Evolutionary conservation across 2,113 vertebrate genomes (phyloP).

Genomic region (Erythrolamprus reginae): DNA sequence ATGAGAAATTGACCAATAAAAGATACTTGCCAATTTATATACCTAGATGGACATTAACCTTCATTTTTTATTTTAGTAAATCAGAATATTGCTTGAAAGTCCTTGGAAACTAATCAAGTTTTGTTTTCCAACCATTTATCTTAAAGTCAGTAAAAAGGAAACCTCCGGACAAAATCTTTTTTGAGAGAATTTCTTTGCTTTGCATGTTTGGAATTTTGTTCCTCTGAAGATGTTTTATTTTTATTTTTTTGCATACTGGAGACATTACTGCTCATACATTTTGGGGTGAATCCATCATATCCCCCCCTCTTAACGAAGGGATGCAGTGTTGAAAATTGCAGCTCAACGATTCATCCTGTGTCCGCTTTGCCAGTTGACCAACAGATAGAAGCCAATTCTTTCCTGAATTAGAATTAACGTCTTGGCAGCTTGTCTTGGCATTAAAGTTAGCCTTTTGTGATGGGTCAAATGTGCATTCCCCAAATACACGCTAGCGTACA

Average conservation of each 20-base stretch:
- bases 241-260: not conserved
- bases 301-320: not conserved
- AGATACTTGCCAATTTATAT: not conserved
- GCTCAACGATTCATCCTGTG: too few relatives aligned
- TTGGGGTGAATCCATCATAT: not conserved
- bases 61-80: not conserved
- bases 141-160: not conserved
- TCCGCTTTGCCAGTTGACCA: not conserved
- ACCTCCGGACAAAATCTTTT: not conserved
- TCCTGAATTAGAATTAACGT: not conserved
- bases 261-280: not conserved
- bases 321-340: not conserved
- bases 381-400: not conserved
- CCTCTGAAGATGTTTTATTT: not conserved
- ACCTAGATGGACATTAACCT: not conserved
- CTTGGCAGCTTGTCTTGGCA: conserved; percentile 5
- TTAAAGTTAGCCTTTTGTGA: not conserved
- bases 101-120: conserved; percentile 4
- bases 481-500: not conserved
- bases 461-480: not conserved
- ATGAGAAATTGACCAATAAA: not conserved
- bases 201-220: not conserved
- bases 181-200: not conserved
- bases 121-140: not conserved
- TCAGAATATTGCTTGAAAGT: not conserved